These are phyloP conservation scores for Odocoileus virginianus DNA, from an alignment of 2,113 vertebrate species.

Conservation along the genomic window DNA sequence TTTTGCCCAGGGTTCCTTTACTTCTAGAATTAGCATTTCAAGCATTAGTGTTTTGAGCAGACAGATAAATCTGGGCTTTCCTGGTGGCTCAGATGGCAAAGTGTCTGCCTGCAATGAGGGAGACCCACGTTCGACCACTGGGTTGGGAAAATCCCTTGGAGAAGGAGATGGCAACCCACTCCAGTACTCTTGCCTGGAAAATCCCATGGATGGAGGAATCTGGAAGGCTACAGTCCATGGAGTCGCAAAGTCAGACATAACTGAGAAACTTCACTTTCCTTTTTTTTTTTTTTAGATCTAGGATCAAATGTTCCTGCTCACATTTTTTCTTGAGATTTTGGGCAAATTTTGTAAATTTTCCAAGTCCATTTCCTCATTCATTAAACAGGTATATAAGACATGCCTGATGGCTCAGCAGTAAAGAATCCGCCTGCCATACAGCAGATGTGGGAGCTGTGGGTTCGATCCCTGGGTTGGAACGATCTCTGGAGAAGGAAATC, in stretches of 20 bases:
- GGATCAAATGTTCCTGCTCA: background rate
- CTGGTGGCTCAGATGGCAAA: background rate
- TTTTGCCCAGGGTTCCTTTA: background rate
- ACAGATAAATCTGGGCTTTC: background rate
- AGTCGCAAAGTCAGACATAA: background rate
- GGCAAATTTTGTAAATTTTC: background rate
- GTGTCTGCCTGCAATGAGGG: background rate
- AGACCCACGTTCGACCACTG: accelerated
- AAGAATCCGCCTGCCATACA: accelerated
- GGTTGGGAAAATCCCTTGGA: background rate
- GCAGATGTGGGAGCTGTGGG: background rate
- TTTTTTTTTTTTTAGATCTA: background rate
- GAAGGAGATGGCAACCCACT: background rate
- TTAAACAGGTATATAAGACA: background rate
- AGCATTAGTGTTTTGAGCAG: background rate
- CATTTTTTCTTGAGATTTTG: background rate
- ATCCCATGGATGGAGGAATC: background rate
- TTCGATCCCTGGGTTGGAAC: background rate
- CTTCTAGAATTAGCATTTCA: background rate
- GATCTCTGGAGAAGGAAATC: background rate
- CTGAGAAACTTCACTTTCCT: background rate
- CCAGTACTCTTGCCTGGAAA: background rate
- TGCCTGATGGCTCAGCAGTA: background rate
- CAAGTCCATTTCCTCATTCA: background rate
- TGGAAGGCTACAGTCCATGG: background rate